These are phyloP conservation scores for Chironomus striatipennis DNA, from an alignment of 1,140 invertebrate genomes.

Conservation along the genomic window DNA sequence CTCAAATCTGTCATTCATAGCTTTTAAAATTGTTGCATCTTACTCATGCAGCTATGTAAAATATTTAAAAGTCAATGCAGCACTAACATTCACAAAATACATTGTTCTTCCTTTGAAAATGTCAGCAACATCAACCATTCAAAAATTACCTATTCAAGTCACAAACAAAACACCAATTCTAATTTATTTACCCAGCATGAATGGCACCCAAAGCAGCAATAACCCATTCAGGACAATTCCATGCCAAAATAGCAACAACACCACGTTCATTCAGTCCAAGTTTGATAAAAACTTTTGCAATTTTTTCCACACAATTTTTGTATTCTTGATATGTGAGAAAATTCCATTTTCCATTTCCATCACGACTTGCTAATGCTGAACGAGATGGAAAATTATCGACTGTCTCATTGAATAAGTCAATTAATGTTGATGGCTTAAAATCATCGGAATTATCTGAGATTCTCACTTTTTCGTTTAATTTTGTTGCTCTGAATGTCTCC, in stretches of 20 bases:
- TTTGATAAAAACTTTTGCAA: slow-evolving; percentile 81
- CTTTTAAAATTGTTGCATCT: too few relatives aligned
- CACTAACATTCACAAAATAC: too few relatives aligned
- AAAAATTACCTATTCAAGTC: background rate
- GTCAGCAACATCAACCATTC: background rate
- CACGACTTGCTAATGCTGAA: background rate
- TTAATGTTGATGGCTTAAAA: background rate
- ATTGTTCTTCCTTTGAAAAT: background rate
- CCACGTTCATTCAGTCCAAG: slow-evolving; percentile 72
- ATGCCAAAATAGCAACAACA: slow-evolving; percentile 81
- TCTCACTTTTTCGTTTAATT: background rate
- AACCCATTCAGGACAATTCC: slow-evolving; percentile 89
- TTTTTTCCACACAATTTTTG: slow-evolving; percentile 56
- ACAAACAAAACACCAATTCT: background rate
- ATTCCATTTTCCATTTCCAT: slow-evolving; percentile 40
- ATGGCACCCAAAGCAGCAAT: slow-evolving; percentile 77
- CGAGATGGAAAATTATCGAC: background rate
- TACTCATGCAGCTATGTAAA: too few relatives aligned
- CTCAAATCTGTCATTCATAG: too few relatives aligned
- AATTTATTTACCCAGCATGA: slow-evolving; percentile 67
- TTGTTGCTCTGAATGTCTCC: background rate
- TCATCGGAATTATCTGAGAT: background rate
- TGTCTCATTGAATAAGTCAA: slow-evolving; percentile 7
- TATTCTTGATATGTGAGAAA: slow-evolving; percentile 68
- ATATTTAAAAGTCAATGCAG: too few relatives aligned